Percentiles rank a stretch among this genome's conserved stretches.
These are phyloP conservation scores for Dipodomys merriami DNA, from an alignment of 2,113 vertebrate species.

Conservation along the genomic window DNA sequence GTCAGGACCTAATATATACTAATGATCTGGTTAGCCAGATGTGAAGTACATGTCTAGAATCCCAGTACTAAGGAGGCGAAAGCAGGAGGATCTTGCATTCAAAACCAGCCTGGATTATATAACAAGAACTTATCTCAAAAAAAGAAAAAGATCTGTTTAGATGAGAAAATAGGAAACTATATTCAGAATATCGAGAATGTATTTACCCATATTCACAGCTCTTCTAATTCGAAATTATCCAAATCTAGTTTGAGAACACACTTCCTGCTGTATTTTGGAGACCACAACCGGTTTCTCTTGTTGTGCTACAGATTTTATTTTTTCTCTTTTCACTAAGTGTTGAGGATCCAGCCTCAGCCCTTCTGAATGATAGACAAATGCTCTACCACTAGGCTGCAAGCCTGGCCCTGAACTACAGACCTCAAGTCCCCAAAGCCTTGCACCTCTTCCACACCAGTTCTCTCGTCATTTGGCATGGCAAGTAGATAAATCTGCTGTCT, in stretches of 20 bases:
- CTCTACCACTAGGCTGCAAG: too few species aligned
- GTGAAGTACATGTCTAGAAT: too few species aligned
- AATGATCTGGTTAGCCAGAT: too few species aligned
- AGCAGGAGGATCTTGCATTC: too few species aligned
- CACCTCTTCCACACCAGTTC: too few species aligned
- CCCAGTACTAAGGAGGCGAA: too few species aligned
- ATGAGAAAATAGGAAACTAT: neutral
- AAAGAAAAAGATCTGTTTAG: neutral
- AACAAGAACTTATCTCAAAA: too few species aligned
- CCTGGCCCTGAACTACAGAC: too few species aligned
- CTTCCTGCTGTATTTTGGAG: neutral
- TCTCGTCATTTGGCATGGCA: neutral
- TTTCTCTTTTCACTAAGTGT: neutral
- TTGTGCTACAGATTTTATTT: neutral
- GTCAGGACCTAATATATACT: neutral
- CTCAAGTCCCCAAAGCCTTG: too few species aligned
- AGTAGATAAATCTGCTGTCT: neutral
- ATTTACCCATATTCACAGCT: neutral
- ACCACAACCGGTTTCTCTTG: neutral
- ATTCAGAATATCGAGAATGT: neutral
- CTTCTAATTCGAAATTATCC: neutral
- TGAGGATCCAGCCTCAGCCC: neutral
- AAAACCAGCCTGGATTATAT: too few species aligned
- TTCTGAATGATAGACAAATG: too few species aligned
- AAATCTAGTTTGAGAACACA: neutral